Conservation (phyloP, 2,888 invertebrate genomes). For the Kuschelorhynchus macadamiae region DNA sequence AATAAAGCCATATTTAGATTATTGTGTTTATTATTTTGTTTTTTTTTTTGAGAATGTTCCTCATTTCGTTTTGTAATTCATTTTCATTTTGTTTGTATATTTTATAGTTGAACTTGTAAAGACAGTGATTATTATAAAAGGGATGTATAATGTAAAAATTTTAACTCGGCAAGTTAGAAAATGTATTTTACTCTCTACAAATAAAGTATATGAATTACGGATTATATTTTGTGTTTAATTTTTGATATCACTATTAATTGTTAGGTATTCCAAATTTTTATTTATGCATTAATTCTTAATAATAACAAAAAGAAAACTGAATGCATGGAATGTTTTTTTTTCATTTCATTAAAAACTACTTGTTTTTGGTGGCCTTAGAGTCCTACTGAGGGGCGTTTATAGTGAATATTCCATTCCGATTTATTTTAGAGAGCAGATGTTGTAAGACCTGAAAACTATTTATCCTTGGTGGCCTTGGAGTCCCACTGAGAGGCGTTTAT, state of each 20-base stretch:
- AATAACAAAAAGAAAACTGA: background rate
- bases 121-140: constrained; percentile 61
- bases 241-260: background rate
- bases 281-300: too few species aligned
- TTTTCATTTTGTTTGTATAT: constrained; percentile 56
- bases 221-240: constrained; percentile 23
- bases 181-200: constrained; percentile 67
- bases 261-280: too few species aligned
- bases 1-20: constrained; percentile 58
- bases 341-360: too few species aligned
- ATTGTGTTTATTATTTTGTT: constrained; percentile 51
- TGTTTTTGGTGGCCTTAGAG: too few species aligned
- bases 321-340: too few species aligned
- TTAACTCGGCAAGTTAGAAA: constrained; percentile 67
- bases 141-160: constrained; percentile 63
- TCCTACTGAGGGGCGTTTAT: too few species aligned
- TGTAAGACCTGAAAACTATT: too few species aligned
- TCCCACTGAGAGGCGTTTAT: too few species aligned
- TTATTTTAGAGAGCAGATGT: too few species aligned
- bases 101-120: constrained; percentile 62
- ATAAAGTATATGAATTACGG: constrained; percentile 41
- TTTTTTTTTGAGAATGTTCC: constrained; percentile 53
- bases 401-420: too few species aligned
- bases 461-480: too few species aligned
- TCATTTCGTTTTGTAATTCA: constrained; percentile 56